phyloP scores from a whole-genome alignment of 2,888 invertebrate species.

The Augochlorella aurata region DNA sequence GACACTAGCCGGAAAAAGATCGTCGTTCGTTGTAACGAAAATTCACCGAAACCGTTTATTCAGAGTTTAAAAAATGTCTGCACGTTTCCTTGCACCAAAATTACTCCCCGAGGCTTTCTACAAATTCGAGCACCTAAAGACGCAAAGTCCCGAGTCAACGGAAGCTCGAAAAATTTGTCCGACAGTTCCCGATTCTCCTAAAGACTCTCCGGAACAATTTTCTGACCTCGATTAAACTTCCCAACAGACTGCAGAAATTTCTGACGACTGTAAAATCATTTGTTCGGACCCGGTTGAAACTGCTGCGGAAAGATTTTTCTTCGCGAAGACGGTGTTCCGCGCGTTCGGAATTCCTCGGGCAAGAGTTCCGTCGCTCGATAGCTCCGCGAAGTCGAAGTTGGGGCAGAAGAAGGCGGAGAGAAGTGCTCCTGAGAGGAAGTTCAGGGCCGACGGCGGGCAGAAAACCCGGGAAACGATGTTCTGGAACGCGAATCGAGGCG shows the following conservation, averaged over 20 bases:
- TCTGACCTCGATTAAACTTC: not conserved
- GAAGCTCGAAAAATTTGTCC: not conserved
- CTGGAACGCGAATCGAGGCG: conserved; percentile 58
- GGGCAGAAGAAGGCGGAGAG: not conserved
- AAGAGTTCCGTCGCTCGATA: not conserved
- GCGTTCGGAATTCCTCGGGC: not conserved
- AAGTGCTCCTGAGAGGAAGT: not conserved
- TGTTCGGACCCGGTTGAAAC: not conserved
- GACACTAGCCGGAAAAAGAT: not conserved
- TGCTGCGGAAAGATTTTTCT: not conserved
- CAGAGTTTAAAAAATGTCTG: too few relatives aligned
- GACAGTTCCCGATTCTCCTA: too few relatives aligned
- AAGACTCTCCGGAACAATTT: not conserved
- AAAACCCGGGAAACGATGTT: conserved; percentile 11
- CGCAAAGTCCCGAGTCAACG: not conserved
- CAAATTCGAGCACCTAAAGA: not conserved
- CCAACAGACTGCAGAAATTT: not conserved
- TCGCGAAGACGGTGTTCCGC: not conserved
- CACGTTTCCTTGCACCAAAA: not conserved
- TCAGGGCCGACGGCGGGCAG: conserved; percentile 26
- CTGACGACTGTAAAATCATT: not conserved
- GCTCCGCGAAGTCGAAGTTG: conserved; percentile 2
- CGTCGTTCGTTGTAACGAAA: not conserved
- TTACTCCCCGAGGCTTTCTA: not conserved
- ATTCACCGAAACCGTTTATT: not conserved